These are phyloP conservation scores for Recurvirostra avosetta DNA, from an alignment of 2,113 vertebrate genomes.

Conservation along the genomic window DNA sequence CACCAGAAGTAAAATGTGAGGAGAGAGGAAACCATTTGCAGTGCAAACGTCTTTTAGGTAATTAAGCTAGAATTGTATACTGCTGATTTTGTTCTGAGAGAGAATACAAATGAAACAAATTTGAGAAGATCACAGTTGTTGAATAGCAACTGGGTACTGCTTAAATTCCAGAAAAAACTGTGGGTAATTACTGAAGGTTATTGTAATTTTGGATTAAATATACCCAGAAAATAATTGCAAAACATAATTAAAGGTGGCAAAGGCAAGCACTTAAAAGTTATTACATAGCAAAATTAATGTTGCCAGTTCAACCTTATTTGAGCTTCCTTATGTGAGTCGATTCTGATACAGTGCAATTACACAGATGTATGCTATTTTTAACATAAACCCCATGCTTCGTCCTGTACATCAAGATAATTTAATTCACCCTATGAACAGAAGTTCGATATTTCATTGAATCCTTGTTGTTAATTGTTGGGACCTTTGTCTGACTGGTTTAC, in stretches of 20 bases:
- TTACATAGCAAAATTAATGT: not conserved
- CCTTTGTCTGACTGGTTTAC: not conserved
- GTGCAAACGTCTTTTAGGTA: slow-evolving; percentile 29
- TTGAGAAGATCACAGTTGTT: not conserved
- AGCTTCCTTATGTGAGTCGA: not conserved
- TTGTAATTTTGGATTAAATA: not conserved
- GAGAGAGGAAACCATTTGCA: not conserved
- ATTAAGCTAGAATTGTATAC: slow-evolving; percentile 12
- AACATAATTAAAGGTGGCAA: not conserved
- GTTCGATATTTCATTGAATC: slow-evolving; percentile 35
- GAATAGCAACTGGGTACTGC: not conserved
- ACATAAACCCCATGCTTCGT: not conserved
- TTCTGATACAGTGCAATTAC: not conserved
- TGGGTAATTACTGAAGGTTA: not conserved
- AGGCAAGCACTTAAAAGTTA: not conserved
- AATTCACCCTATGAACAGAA: not conserved
- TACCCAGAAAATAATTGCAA: not conserved
- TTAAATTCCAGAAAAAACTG: not conserved
- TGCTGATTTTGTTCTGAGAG: not conserved
- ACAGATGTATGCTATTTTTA: not conserved
- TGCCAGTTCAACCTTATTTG: not conserved
- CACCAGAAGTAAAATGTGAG: not conserved
- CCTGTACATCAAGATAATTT: not conserved
- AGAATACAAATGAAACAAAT: not conserved
- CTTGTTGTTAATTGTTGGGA: not conserved